Base-by-base conservation (phyloP, 1,140 invertebrate genomes). In the Drosophila takahashii region DNA sequence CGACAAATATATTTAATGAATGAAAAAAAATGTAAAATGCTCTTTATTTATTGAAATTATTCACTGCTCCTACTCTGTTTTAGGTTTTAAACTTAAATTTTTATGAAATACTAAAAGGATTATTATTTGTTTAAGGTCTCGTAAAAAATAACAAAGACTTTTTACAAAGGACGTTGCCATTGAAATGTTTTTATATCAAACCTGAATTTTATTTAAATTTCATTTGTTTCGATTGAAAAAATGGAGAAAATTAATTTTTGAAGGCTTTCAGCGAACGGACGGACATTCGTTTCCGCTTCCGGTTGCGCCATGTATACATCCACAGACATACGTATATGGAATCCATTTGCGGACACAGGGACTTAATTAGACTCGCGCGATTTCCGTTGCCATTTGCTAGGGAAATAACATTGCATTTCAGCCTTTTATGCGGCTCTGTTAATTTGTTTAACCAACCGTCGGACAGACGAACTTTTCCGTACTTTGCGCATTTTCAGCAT, bases 401-500 rank as follows among this genome's bases (percentile, higher is more conserved):
- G 64, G 27, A 60, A 61, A 80, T 59, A 79, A 71, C 47, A 59
- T 50, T 48, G 53, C 36, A 58, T 60, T 52, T 39, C 44, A 41
- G 64, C 54, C 80, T 85, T 84, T 83, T 70, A 65, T 48, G 60
- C 69, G 54, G 42, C 45, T 41, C 79, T 69, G 83, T 83, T 86
- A 75, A 86, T 81, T 86, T 86, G 79, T 81, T 81, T 76, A 76
- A 80, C 59, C 78, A 62, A 70, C 64, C 66, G 37, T 36, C 37
- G 6, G 51, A 50, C 44, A 27, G 64, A 7, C 45, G 37, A 18
- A 48, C 22, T 44, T 60, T 69, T 58, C 15, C 32, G 37, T 16
- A 87, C 78, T 81, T 86, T 87, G 76, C 59, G 67, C 75, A 79
- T 87, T 83, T 87, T 89, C 83, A 87, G 84, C 83, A 89, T 84